Conservation (phyloP, 2,113 vertebrate genomes). For the Bubalus kerabau region DNA sequence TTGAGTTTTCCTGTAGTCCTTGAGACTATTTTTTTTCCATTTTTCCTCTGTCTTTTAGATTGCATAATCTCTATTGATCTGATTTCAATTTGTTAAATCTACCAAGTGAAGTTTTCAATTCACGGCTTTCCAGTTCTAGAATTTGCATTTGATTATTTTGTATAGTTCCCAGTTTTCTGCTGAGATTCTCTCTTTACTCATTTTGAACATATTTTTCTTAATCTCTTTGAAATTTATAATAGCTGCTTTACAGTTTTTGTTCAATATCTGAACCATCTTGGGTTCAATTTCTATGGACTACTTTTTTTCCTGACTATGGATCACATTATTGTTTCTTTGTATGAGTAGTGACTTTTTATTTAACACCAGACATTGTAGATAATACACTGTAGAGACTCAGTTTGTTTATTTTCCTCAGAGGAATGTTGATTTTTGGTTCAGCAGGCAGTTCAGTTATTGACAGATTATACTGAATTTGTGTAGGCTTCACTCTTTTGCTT, state of each 20-base stretch:
- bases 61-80: not conserved
- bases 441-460: not conserved
- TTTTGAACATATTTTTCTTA: not conserved
- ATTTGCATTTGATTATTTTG: not conserved
- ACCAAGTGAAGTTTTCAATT: not conserved
- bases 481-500: not conserved
- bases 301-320: not conserved
- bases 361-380: not conserved
- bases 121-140: not conserved
- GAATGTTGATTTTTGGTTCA: not conserved
- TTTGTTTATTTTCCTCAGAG: not conserved
- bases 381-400: not conserved
- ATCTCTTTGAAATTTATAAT: not conserved
- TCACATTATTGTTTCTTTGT: conserved; percentile 20
- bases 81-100: conserved; percentile 1
- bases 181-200: not conserved
- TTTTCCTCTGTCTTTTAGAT: not conserved
- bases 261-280: not conserved
- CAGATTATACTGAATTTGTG: not conserved
- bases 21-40: not conserved
- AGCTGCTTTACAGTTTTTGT: not conserved
- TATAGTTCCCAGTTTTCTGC: not conserved
- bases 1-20: not conserved
- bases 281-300: not conserved
- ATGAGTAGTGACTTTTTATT: not conserved